These are phyloP conservation scores for Cephus pygmeus DNA, from an alignment of 2,888 invertebrate genomes.

Conservation along the genomic window DNA sequence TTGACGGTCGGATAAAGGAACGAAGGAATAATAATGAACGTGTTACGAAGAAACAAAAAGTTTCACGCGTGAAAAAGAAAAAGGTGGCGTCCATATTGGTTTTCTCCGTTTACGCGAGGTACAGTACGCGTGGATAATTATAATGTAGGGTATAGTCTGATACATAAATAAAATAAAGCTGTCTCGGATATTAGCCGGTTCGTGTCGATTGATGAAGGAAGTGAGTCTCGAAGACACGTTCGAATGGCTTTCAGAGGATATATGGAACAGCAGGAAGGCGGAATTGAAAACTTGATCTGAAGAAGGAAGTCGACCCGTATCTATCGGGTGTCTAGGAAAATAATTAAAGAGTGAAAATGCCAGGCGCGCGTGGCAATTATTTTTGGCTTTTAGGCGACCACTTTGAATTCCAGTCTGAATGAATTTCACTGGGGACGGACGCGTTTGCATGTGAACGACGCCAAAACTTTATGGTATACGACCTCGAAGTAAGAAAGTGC, in stretches of 20 bases:
- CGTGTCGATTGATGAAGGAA: constrained; percentile 27
- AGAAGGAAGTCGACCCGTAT: constrained; percentile 7
- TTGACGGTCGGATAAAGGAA: background rate
- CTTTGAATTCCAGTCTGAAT: background rate
- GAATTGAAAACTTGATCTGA: constrained; percentile 44
- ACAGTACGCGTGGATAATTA: background rate
- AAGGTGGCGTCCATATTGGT: background rate
- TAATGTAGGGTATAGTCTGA: background rate
- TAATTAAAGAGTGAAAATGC: background rate
- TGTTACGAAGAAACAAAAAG: background rate
- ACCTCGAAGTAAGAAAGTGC: background rate
- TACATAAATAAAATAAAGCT: background rate
- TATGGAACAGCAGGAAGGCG: constrained; percentile 42
- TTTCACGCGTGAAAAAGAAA: background rate
- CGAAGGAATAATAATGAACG: background rate
- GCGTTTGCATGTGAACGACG: background rate
- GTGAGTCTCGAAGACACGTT: constrained; percentile 16
- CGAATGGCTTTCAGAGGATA: constrained; percentile 29
- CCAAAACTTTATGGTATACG: background rate
- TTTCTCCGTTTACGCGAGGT: background rate
- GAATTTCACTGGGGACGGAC: background rate
- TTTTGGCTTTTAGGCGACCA: background rate
- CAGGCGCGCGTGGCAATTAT: background rate
- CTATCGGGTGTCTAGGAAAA: background rate
- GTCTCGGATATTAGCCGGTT: background rate